Evolutionary conservation across 2,888 invertebrate genomes (phyloP).

Genomic region (Hoplodrina blanda): DNA sequence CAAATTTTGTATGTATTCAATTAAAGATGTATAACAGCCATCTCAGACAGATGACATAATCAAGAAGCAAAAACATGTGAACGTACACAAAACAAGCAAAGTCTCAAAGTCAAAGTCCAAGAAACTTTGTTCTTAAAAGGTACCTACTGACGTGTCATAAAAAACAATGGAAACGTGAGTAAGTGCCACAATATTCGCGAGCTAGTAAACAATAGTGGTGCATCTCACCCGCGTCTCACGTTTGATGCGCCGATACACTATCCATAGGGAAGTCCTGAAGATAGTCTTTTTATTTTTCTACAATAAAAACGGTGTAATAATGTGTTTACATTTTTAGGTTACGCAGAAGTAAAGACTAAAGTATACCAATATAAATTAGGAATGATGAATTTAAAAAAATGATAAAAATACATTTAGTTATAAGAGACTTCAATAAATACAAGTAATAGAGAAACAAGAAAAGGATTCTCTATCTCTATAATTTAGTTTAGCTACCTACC

Average conservation of each 20-base stretch:
- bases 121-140: too few relatives aligned
- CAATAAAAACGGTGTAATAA: neutral
- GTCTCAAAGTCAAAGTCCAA: neutral
- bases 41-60: neutral
- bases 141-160: constrained; percentile 35
- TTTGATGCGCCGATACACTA: constrained; percentile 65
- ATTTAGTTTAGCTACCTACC: constrained; percentile 20
- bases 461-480: constrained; percentile 7
- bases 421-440: neutral
- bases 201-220: constrained; percentile 74
- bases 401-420: neutral
- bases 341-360: too few relatives aligned
- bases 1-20: too few relatives aligned
- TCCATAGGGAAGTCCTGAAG: constrained; percentile 61
- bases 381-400: too few relatives aligned
- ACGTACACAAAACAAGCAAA: neutral
- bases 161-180: constrained; percentile 42
- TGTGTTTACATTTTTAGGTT: too few relatives aligned
- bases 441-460: neutral
- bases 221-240: constrained; percentile 69
- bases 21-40: too few relatives aligned
- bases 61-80: neutral
- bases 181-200: constrained; percentile 71
- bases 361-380: too few relatives aligned
- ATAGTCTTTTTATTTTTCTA: neutral